These are phyloP conservation scores for Eutolmus rufibarbis DNA, from an alignment of 2,888 invertebrate genomes.

Conservation along the genomic window DNA sequence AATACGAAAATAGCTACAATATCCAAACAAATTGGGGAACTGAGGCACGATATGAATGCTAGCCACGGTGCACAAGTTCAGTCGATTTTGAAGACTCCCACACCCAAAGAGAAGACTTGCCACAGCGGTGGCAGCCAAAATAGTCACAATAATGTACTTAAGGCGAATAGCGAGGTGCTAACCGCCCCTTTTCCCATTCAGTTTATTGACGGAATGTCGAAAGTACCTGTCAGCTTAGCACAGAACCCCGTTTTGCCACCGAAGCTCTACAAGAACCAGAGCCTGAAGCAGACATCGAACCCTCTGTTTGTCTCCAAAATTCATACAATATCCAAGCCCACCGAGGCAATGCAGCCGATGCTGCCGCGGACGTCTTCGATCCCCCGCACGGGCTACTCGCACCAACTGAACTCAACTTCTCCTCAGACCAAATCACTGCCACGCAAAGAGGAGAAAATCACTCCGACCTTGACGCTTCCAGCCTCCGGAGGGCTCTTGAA, in stretches of 20 bases:
- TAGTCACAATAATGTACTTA: conserved; percentile 9
- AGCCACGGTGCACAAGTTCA: conserved; percentile 44
- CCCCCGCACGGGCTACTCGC: neutral
- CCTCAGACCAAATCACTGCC: conserved; percentile 52
- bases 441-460: conserved; percentile 52
- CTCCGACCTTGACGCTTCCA: conserved; percentile 58
- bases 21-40: conserved; percentile 60
- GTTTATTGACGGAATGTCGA: conserved; percentile 50
- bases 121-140: conserved; percentile 43
- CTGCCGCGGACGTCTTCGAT: conserved; percentile 14
- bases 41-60: conserved; percentile 38
- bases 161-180: conserved; percentile 6
- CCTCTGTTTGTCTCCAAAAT: conserved; percentile 49
- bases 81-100: conserved; percentile 48
- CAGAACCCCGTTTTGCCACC: conserved; percentile 61
- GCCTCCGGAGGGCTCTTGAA: conserved; percentile 48
- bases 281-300: conserved; percentile 48
- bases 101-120: conserved; percentile 28
- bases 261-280: conserved; percentile 62
- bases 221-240: conserved; percentile 50
- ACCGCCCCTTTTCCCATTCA: conserved; percentile 49
- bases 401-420: conserved; percentile 18
- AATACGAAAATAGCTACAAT: conserved; percentile 59
- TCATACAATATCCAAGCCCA: conserved; percentile 50
- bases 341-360: conserved; percentile 40